A percentile compares a stretch with the other conserved stretches of the same genome.
Conservation (phyloP, 2,888 invertebrate species). For the Gerris lacustris region DNA sequence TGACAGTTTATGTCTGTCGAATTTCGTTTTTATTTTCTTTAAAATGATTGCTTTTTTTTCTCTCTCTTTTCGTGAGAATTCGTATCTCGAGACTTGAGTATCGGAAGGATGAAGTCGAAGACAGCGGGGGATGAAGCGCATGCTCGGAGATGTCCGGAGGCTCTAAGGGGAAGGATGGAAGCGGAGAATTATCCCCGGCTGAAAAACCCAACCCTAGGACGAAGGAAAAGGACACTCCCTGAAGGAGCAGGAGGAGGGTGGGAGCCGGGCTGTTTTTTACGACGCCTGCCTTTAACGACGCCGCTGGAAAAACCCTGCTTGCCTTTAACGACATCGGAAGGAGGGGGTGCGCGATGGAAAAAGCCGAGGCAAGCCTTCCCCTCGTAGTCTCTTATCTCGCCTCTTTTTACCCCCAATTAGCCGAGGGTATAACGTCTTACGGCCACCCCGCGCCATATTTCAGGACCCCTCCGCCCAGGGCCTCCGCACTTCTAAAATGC, state of each 20-base stretch:
- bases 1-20: too few relatives aligned
- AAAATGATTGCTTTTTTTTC: too few relatives aligned
- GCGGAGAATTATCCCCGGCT: background rate
- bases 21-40: too few relatives aligned
- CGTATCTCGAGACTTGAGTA: too few relatives aligned
- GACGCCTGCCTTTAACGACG: constrained; percentile 3
- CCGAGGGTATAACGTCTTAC: constrained; percentile 3
- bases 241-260: too few relatives aligned
- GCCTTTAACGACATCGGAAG: constrained; percentile 1
- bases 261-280: background rate
- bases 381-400: background rate
- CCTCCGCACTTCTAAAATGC: background rate
- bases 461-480: background rate
- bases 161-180: constrained; percentile 6
- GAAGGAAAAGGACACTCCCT: too few relatives aligned
- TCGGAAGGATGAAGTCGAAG: too few relatives aligned
- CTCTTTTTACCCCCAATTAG: constrained; percentile 5
- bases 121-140: too few relatives aligned
- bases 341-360: background rate
- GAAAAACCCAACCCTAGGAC: background rate
- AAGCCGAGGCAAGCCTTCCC: background rate
- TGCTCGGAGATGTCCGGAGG: background rate
- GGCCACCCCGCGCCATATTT: constrained; percentile 1
- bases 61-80: too few relatives aligned
- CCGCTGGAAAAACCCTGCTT: background rate